Evolutionary conservation across 1,140 invertebrate species (phyloP), one percentile per base, ranked within the genome.

Genomic region (Drosophila busckii): DNA sequence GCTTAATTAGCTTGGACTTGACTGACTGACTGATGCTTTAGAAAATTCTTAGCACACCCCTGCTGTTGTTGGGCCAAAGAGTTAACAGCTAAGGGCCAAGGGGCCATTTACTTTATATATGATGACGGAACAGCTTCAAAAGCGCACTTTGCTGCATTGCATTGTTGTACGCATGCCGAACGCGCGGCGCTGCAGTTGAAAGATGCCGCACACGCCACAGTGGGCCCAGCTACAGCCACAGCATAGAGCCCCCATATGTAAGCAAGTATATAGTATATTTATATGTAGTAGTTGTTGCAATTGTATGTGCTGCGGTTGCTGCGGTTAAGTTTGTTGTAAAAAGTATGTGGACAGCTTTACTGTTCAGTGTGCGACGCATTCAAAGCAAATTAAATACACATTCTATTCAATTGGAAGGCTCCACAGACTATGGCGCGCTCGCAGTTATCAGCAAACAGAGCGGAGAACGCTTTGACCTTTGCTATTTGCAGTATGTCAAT

Each of bases 81-180:
- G 46, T 4, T 1, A n/a, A 16, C 8, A 31, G 20, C 13, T 29
- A 19, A 26, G 28, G 37, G 23, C n/a, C 9, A 1, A n/a, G 4
- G 3, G 3, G 17, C 5, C 17, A n/a, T 3, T 22, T 31, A 26
- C 4, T 50, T n/a, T n/a, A n/a, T n/a, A n/a, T n/a, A n/a, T n/a
- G n/a, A 4, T 26, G 37, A 44, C 44, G 67, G 46, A 60, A 70
- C 26, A 31, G 66, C 59, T 63, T 44, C 31, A 54, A 49, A 26
- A 61, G 46, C 28, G 40, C 37, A 25, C 15, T 32, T 15, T 34
- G 44, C 62, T 63, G 44, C 42, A n/a, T n/a, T 35, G 56, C 76
- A 82, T 82, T 70, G 69, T 75, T 63, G 53, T 34, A 48, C 52
- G 65, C 65, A 82, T 82, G 75, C 75, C 75, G n/a, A n/a, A n/a